Percentiles rank a stretch among this genome's conserved stretches.
Evolutionary conservation across 2,113 vertebrate genomes (phyloP).

Genomic region (Gymnorhina tibicen): DNA sequence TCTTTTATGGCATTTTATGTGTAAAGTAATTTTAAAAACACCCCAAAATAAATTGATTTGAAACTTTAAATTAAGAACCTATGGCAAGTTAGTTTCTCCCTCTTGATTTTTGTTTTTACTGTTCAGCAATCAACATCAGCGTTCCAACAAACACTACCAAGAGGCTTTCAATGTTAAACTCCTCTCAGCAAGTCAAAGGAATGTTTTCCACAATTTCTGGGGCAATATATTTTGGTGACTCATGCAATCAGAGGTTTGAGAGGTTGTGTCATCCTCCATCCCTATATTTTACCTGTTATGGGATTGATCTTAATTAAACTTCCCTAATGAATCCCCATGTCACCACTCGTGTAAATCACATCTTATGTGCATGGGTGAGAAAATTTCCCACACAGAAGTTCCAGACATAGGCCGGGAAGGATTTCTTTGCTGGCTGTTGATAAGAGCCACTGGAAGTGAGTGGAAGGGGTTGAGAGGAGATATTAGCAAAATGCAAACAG

Average conservation of each 20-base stretch:
- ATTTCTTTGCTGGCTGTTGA: conserved; percentile 53
- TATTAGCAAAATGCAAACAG: conserved; percentile 60
- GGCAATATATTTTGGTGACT: neutral
- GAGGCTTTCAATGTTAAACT: neutral
- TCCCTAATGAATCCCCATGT: neutral
- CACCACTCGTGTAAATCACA: neutral
- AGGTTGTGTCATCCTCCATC: neutral
- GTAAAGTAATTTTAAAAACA: neutral
- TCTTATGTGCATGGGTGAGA: neutral
- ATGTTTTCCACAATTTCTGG: neutral
- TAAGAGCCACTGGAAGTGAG: conserved; percentile 48
- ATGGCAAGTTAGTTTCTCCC: neutral
- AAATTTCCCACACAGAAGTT: neutral
- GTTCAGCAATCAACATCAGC: neutral
- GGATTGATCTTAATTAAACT: neutral
- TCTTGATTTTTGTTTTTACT: neutral
- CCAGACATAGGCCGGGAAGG: neutral
- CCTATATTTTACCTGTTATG: neutral
- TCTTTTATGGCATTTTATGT: neutral
- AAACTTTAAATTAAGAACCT: neutral
- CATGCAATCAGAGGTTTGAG: neutral
- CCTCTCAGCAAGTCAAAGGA: neutral
- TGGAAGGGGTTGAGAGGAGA: conserved; percentile 26
- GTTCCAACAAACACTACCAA: neutral
- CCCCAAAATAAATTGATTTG: neutral